These are phyloP conservation scores for Drosophila kambysellisi DNA, from an alignment of 2,888 invertebrate species.

Conservation along the genomic window DNA sequence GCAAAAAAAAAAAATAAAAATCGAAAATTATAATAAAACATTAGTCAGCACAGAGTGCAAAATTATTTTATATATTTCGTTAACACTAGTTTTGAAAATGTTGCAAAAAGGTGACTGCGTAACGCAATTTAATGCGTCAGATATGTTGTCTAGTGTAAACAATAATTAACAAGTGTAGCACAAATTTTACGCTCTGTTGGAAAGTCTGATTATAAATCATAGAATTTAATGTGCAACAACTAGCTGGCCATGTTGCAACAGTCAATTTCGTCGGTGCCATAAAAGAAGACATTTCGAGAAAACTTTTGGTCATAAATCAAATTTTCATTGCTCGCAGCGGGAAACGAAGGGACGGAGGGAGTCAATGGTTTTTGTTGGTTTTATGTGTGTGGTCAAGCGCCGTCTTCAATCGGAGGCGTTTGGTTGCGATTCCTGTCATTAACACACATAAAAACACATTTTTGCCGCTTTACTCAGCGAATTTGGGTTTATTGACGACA, in stretches of 20 bases:
- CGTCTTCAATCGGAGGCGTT: constrained; percentile 38
- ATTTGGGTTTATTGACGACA: constrained; percentile 52
- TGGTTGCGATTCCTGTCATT: constrained; percentile 71
- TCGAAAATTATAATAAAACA: constrained; percentile 11
- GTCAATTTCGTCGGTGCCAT: constrained; percentile 50
- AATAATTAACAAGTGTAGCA: constrained; percentile 26
- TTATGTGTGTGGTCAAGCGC: constrained; percentile 49
- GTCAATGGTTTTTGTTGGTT: constrained; percentile 3
- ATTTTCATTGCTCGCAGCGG: constrained; percentile 32
- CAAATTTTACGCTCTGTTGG: constrained; percentile 80
- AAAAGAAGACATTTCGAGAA: constrained; percentile 48
- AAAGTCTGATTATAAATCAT: constrained; percentile 77
- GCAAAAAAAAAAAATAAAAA: constrained; percentile 15
- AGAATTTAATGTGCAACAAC: constrained; percentile 66
- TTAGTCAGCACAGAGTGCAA: constrained; percentile 17
- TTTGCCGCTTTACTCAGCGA: constrained; percentile 61
- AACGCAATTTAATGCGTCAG: not conserved
- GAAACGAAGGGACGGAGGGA: not conserved
- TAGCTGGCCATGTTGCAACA: constrained; percentile 31
- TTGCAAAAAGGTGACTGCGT: not conserved
- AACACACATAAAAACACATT: constrained; percentile 68
- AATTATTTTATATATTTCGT: not conserved
- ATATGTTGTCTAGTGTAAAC: constrained; percentile 58
- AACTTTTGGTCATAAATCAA: constrained; percentile 67
- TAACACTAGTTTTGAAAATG: not conserved